Conservation (phyloP, 2,797 vertebrate species). For the Craterocephalus amniculus region DNA sequence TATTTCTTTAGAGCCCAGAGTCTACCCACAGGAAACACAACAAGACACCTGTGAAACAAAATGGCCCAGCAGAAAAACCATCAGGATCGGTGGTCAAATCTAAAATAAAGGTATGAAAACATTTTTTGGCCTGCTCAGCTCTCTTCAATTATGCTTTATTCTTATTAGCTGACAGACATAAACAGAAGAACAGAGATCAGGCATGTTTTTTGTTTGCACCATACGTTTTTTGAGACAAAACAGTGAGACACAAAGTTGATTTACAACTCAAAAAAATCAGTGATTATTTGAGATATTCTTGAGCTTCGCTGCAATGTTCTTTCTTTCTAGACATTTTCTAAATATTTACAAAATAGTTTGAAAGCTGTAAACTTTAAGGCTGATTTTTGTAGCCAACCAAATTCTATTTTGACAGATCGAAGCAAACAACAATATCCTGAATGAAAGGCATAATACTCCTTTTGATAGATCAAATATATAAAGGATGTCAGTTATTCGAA, state of each 20-base stretch:
- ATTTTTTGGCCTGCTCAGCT: not conserved
- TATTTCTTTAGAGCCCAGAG: constrained; percentile 60
- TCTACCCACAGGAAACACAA: constrained; percentile 68
- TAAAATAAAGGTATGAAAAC: constrained; percentile 72
- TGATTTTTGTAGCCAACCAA: not conserved
- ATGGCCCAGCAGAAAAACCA: constrained; percentile 76
- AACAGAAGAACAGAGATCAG: not conserved
- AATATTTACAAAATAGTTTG: not conserved
- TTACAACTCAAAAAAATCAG: not conserved
- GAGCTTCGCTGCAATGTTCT: not conserved
- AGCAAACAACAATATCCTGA: not conserved
- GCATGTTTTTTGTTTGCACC: no score
- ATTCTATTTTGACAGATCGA: not conserved
- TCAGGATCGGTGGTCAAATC: constrained; percentile 69
- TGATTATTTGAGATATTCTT: not conserved
- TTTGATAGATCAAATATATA: not conserved
- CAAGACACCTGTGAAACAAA: constrained; percentile 77
- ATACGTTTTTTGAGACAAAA: not conserved
- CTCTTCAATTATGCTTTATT: constrained; percentile 3
- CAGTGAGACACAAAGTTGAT: not conserved
- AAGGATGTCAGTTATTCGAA: not conserved
- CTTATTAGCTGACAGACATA: not conserved
- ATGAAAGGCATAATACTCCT: not conserved
- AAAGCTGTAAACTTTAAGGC: not conserved
- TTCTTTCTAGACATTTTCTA: not conserved